These are phyloP conservation scores for Chymomyza fuscimana DNA, from an alignment of 2,888 invertebrate genomes.

Conservation along the genomic window DNA sequence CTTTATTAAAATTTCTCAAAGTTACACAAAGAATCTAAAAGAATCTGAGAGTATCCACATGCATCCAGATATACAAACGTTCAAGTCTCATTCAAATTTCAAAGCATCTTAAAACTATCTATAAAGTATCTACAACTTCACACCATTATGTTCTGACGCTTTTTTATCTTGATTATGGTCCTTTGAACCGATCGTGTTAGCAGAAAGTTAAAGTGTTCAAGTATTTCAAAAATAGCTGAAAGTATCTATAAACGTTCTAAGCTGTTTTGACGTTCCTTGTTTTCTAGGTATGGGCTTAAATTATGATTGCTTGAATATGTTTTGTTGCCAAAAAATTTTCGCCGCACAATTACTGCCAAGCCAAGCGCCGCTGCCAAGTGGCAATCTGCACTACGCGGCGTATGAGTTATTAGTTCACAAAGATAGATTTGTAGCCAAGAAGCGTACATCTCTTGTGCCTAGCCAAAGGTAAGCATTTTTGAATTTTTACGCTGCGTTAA, in stretches of 20 bases:
- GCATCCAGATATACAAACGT: too few relatives aligned
- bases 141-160: too few relatives aligned
- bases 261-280: neutral
- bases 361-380: conserved; percentile 50
- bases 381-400: conserved; percentile 45
- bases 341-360: conserved; percentile 65
- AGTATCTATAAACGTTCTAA: neutral
- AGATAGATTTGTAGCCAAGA: conserved; percentile 52
- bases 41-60: too few relatives aligned
- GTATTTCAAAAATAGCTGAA: neutral
- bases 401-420: conserved; percentile 62
- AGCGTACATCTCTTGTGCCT: conserved; percentile 8
- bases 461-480: neutral
- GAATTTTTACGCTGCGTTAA: neutral
- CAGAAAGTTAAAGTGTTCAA: too few relatives aligned
- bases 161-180: too few relatives aligned
- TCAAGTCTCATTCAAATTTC: too few relatives aligned
- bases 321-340: conserved; percentile 54
- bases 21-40: too few relatives aligned
- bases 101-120: too few relatives aligned
- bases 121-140: too few relatives aligned
- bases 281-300: neutral
- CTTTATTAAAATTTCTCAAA: too few relatives aligned
- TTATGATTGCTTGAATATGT: neutral
- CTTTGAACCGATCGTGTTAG: too few relatives aligned